Conservation (phyloP, 2,113 vertebrate genomes). For the human (Homo sapiens) region DNA sequence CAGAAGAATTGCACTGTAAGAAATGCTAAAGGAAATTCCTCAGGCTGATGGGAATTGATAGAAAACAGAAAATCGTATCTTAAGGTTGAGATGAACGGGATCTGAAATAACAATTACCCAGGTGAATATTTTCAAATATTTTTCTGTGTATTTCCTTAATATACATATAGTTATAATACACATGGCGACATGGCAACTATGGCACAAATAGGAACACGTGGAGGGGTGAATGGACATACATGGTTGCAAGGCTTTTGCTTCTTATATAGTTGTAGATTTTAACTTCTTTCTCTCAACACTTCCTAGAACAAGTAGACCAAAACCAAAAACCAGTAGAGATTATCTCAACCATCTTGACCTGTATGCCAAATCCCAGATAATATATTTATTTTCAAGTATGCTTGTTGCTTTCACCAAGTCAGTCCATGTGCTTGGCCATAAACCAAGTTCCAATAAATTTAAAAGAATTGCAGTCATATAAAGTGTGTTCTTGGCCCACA, state of each 20-base stretch:
- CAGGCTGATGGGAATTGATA: background rate
- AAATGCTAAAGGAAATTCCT: background rate
- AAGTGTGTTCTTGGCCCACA: background rate
- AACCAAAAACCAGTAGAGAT: background rate
- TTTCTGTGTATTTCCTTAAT: background rate
- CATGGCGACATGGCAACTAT: background rate
- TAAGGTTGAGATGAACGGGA: background rate
- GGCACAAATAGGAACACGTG: background rate
- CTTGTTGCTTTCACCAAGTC: background rate
- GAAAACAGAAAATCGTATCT: background rate
- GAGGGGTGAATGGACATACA: background rate
- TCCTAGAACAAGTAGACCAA: background rate
- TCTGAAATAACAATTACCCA: background rate
- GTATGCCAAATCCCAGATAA: background rate
- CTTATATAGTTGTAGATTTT: background rate
- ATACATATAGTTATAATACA: background rate
- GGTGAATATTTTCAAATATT: background rate
- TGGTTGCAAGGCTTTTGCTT: background rate
- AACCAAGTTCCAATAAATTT: background rate
- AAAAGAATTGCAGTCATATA: background rate
- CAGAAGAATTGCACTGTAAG: background rate
- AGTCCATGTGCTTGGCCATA: background rate
- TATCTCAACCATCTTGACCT: background rate
- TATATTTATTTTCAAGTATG: background rate
- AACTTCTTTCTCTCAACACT: background rate